Conservation (phyloP, 2,888 invertebrate species). For the Aspidapion aeneum region DNA sequence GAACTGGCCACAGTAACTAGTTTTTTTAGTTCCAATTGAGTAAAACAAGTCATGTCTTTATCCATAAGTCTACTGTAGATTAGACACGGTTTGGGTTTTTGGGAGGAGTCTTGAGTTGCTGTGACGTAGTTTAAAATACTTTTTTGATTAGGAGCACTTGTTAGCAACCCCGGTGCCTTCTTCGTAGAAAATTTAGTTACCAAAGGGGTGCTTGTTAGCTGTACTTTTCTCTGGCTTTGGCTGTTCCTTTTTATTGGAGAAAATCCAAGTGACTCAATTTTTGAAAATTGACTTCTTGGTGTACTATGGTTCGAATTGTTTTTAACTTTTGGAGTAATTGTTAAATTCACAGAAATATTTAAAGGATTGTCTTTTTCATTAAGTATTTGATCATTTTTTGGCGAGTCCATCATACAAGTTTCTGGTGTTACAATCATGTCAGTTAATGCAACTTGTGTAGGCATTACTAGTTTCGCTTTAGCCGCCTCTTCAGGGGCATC, state of each 20-base stretch:
- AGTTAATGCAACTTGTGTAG: conserved; percentile 14
- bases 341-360: neutral
- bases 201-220: neutral
- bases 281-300: conserved; percentile 15
- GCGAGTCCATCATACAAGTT: conserved; percentile 2
- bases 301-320: conserved; percentile 17
- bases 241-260: conserved; percentile 22
- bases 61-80: conserved; percentile 39
- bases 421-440: conserved; percentile 18
- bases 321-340: neutral
- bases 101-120: conserved; percentile 11
- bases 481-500: neutral
- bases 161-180: conserved; percentile 24
- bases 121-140: conserved; percentile 40
- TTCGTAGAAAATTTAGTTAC: conserved; percentile 1
- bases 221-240: neutral
- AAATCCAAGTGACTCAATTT: conserved; percentile 10
- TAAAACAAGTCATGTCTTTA: conserved; percentile 38
- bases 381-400: neutral
- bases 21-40: conserved; percentile 38
- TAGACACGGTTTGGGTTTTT: conserved; percentile 36
- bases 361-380: conserved; percentile 5
- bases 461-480: neutral
- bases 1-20: conserved; percentile 35
- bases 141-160: conserved; percentile 40